Conservation (phyloP, 2,888 invertebrate species). For the Mythimna impura region DNA sequence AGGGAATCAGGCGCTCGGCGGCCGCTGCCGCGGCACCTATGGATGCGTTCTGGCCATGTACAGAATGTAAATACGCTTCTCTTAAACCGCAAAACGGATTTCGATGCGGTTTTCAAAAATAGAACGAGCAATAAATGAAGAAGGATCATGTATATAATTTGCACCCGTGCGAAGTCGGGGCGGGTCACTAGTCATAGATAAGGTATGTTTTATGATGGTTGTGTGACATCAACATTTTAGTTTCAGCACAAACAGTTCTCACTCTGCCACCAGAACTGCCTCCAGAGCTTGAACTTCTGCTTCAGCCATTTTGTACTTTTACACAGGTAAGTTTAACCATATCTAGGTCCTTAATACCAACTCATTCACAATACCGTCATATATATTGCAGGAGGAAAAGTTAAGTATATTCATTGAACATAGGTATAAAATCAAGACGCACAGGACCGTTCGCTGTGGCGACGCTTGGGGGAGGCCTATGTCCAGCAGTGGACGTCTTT, state of each 20-base stretch:
- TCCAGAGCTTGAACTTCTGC: slow-evolving; percentile 90
- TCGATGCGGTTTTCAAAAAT: no score
- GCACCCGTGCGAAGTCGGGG: no score
- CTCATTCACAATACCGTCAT: slow-evolving; percentile 15
- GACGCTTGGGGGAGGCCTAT: no score
- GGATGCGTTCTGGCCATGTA: no score
- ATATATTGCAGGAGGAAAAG: slow-evolving; percentile 7
- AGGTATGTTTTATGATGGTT: background rate
- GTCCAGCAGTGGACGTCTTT: no score
- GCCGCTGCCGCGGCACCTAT: no score
- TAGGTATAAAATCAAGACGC: slow-evolving; percentile 3
- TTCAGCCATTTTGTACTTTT: slow-evolving; percentile 92
- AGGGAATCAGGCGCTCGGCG: no score
- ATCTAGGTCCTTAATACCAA: background rate
- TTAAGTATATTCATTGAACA: slow-evolving; percentile 9
- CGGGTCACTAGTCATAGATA: background rate
- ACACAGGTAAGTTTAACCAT: slow-evolving; percentile 80
- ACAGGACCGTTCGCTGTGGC: no score
- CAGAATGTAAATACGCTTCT: no score
- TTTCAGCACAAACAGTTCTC: slow-evolving; percentile 92
- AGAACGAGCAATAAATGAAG: no score
- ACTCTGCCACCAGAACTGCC: slow-evolving; percentile 92
- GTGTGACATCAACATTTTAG: slow-evolving; percentile 76
- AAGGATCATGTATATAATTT: no score
- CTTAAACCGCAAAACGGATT: no score